phyloP scores from a whole-genome alignment of 2,888 invertebrate genomes.

The Yponomeuta malinellus region DNA sequence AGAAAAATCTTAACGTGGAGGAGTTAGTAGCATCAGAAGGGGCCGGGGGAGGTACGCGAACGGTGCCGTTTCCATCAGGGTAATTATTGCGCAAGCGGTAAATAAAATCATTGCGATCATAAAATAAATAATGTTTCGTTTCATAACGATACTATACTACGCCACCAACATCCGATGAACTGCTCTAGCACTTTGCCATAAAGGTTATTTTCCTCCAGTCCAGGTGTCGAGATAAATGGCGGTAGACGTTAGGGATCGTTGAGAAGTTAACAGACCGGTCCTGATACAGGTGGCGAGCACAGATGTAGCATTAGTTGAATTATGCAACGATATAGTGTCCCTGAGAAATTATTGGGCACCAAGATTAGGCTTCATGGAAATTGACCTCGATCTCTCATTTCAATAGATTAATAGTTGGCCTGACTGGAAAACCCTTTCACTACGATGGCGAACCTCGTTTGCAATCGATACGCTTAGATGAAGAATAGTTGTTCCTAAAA shows the following conservation, averaged over 20 bases:
- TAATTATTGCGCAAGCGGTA: slow-evolving; percentile 54
- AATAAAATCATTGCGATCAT: slow-evolving; percentile 50
- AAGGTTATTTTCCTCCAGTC: background rate
- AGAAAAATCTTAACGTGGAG: slow-evolving; percentile 22
- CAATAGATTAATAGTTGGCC: no score
- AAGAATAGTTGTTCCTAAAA: no score
- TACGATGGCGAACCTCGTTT: no score
- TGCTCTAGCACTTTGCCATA: background rate
- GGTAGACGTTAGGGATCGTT: slow-evolving; percentile 24
- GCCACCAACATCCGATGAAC: background rate
- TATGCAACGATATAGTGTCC: slow-evolving; percentile 31
- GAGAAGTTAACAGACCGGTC: slow-evolving; percentile 53
- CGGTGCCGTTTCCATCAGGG: slow-evolving; percentile 30
- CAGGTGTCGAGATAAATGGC: background rate
- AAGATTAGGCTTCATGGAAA: slow-evolving; percentile 3
- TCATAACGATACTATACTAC: slow-evolving; percentile 47
- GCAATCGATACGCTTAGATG: no score
- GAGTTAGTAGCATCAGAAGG: slow-evolving; percentile 20
- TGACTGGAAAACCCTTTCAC: no score
- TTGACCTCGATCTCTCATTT: no score
- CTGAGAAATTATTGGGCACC: slow-evolving; percentile 31
- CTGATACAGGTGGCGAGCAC: slow-evolving; percentile 45
- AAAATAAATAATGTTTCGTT: slow-evolving; percentile 53
- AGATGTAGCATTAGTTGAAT: slow-evolving; percentile 22
- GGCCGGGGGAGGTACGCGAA: slow-evolving; percentile 19